Percentiles rank a stretch among this genome's conserved stretches.
Conservation (phyloP, 2,888 invertebrate species). For the Octodonta nipae region DNA sequence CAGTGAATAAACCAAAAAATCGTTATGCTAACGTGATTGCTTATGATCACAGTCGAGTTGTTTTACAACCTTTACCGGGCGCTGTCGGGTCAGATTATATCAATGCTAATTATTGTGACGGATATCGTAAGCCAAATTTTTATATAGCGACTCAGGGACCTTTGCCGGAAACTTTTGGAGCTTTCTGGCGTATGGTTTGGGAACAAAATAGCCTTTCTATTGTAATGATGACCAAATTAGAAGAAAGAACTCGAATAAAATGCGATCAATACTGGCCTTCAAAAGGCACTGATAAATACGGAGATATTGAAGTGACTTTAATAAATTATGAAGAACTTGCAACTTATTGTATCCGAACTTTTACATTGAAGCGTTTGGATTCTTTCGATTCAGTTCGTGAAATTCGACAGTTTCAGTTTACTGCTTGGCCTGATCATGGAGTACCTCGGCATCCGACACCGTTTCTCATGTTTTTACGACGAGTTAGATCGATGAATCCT, state of each 20-base stretch:
- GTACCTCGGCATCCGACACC: conserved; percentile 99
- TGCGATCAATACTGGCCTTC: conserved; percentile 98
- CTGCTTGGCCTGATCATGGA: conserved; percentile 99
- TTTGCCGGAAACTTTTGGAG: conserved; percentile 88
- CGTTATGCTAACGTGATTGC: conserved; percentile 98
- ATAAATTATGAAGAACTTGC: conserved; percentile 93
- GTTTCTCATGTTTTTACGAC: conserved; percentile 87
- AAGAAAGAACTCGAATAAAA: conserved; percentile 91
- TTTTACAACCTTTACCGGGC: conserved; percentile 78
- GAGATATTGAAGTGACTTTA: conserved; percentile 85
- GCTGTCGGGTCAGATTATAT: conserved; percentile 92
- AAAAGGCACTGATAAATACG: conserved; percentile 88
- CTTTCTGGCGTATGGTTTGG: conserved; percentile 99
- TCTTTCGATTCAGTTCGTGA: conserved; percentile 81
- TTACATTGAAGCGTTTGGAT: conserved; percentile 72
- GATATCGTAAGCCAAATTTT: conserved; percentile 94
- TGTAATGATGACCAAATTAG: conserved; percentile 99
- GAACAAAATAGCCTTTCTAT: conserved; percentile 86
- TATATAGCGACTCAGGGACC: conserved; percentile 93
- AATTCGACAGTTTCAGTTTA: conserved; percentile 94
- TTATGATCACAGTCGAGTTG: conserved; percentile 94
- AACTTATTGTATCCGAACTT: conserved; percentile 94
- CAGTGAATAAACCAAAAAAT: conserved; percentile 98
- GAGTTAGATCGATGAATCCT: conserved; percentile 83
- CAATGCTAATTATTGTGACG: conserved; percentile 98